phyloP scores from a whole-genome alignment of 2,797 vertebrate genomes.

The Bryconaethiops microstoma region DNA sequence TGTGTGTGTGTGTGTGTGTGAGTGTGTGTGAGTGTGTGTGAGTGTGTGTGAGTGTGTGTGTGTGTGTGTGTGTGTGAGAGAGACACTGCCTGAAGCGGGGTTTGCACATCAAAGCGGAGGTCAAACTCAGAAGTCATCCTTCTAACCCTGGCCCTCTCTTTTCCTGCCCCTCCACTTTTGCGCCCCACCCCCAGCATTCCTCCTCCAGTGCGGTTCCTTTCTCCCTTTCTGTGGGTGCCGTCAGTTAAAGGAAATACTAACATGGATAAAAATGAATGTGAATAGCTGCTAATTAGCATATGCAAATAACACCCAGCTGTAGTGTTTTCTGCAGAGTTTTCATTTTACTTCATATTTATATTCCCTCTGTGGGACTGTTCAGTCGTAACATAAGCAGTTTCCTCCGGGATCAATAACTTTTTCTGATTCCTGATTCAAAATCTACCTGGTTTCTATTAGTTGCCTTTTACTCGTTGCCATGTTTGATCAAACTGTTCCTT shows the following conservation, averaged over 20 bases:
- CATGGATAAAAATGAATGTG: neutral
- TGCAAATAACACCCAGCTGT: no score
- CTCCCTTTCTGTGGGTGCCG: neutral
- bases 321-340: no score
- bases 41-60: no score
- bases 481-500: neutral
- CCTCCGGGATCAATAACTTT: no score
- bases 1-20: no score
- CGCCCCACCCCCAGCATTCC: neutral
- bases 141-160: neutral
- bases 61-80: neutral
- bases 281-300: neutral
- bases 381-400: neutral
- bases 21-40: no score
- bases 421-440: no score
- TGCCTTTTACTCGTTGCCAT: neutral
- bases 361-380: neutral
- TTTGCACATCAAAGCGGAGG: conserved; percentile 24
- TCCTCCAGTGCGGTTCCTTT: neutral
- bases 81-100: conserved; percentile 27
- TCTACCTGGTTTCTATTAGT: neutral
- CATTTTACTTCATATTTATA: no score
- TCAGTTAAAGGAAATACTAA: neutral
- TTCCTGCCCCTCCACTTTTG: neutral
- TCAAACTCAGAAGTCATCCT: neutral